Percentiles rank a stretch among this genome's conserved stretches.
phyloP scores from a whole-genome alignment of 2,797 vertebrate genomes.

The Hypotaenidia okinawae region DNA sequence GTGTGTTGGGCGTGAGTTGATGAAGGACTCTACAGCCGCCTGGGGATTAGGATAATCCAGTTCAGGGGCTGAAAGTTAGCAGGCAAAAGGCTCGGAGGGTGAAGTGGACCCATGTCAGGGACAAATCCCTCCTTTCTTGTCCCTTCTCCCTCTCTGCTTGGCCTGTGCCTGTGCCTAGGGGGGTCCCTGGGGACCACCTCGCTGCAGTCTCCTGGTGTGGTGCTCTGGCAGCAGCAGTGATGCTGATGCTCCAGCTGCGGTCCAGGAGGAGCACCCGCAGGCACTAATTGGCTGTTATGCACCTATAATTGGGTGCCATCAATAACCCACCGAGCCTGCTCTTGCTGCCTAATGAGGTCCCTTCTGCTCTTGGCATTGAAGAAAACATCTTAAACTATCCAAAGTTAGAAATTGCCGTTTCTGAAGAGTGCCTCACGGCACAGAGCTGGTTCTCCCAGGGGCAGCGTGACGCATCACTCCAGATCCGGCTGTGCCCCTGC shows the following conservation, averaged over 20 bases:
- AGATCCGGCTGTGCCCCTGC: not conserved
- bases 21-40: not conserved
- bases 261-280: not conserved
- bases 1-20: rapidly evolving
- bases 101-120: not conserved
- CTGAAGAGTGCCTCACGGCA: not conserved
- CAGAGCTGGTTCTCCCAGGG: rapidly evolving
- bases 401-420: not conserved
- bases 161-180: not conserved
- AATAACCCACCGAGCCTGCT: not conserved
- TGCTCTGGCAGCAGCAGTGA: too few species aligned
- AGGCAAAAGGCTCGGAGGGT: not conserved
- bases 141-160: too few species aligned
- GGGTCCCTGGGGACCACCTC: rapidly evolving
- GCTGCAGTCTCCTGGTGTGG: rapidly evolving
- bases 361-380: not conserved
- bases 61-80: not conserved
- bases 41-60: not conserved
- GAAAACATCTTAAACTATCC: not conserved
- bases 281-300: not conserved
- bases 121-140: rapidly evolving
- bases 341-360: not conserved
- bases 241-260: not conserved
- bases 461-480: not conserved
- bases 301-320: not conserved